These are phyloP conservation scores for Maccullochella peelii DNA, from an alignment of 2,113 vertebrate species.

Conservation along the genomic window DNA sequence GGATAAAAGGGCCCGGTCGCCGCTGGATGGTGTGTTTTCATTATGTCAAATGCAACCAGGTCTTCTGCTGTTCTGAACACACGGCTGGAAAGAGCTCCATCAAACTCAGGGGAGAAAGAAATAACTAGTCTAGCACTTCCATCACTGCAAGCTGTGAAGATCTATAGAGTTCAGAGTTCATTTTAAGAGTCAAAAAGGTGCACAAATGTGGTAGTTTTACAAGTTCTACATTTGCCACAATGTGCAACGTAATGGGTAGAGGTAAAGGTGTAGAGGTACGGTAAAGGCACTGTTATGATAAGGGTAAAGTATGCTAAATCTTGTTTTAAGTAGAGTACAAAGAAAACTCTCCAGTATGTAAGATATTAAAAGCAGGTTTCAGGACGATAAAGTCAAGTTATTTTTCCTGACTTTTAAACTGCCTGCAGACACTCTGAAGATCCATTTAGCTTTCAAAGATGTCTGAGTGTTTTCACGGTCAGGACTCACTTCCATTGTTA, in stretches of 20 bases:
- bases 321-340: too few species aligned
- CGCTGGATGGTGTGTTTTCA: conserved; percentile 34
- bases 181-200: not conserved
- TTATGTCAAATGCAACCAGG: conserved; percentile 13
- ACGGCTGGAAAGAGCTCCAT: conserved; percentile 2
- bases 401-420: not conserved
- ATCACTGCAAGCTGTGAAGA: not conserved
- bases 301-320: too few species aligned
- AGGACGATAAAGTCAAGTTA: too few species aligned
- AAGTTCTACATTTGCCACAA: too few species aligned
- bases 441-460: conserved; percentile 17
- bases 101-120: not conserved
- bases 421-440: conserved; percentile 27
- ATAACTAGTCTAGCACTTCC: not conserved
- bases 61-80: conserved; percentile 1
- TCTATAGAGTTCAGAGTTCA: not conserved
- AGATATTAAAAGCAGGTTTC: not conserved
- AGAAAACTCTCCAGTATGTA: too few species aligned
- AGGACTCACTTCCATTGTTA: conserved; percentile 15
- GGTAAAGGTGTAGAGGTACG: too few species aligned
- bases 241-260: too few species aligned
- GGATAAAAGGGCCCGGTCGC: conserved; percentile 1
- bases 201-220: too few species aligned
- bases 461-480: conserved; percentile 4
- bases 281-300: too few species aligned